These are phyloP conservation scores for Strigamia maritima DNA, from an alignment of 2,888 invertebrate species.

Conservation along the genomic window DNA sequence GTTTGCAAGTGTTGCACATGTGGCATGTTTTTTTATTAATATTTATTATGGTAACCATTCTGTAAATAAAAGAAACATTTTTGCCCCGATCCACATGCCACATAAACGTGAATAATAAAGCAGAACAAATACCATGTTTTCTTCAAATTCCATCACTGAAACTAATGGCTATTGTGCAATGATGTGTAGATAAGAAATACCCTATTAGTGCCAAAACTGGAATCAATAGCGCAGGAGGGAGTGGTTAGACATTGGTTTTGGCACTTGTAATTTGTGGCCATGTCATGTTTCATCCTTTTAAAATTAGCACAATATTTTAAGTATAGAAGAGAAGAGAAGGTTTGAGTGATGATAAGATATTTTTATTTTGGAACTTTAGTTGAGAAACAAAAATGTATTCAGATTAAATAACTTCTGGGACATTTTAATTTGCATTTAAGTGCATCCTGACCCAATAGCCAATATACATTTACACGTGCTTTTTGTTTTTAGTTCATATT, in stretches of 20 bases:
- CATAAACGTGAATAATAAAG: neutral
- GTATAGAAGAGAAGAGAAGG: neutral
- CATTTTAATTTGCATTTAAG: no score
- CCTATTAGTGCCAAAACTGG: neutral
- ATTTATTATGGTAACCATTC: neutral
- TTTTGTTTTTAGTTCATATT: no score
- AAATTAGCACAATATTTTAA: neutral
- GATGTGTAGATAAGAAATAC: neutral
- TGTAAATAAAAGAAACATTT: neutral
- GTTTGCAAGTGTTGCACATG: no score
- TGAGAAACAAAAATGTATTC: no score
- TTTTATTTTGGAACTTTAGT: neutral
- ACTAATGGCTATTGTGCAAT: neutral
- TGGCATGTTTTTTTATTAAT: no score
- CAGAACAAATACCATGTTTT: neutral
- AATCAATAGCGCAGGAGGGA: neutral
- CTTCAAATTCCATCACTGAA: neutral
- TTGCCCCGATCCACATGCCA: neutral
- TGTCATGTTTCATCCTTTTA: no score
- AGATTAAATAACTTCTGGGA: no score
- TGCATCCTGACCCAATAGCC: no score
- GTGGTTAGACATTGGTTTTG: neutral
- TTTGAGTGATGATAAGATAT: neutral
- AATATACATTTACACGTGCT: no score
- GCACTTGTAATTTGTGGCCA: neutral